Conservation (phyloP, 1,140 invertebrate genomes). For the Ruditapes philippinarum region DNA sequence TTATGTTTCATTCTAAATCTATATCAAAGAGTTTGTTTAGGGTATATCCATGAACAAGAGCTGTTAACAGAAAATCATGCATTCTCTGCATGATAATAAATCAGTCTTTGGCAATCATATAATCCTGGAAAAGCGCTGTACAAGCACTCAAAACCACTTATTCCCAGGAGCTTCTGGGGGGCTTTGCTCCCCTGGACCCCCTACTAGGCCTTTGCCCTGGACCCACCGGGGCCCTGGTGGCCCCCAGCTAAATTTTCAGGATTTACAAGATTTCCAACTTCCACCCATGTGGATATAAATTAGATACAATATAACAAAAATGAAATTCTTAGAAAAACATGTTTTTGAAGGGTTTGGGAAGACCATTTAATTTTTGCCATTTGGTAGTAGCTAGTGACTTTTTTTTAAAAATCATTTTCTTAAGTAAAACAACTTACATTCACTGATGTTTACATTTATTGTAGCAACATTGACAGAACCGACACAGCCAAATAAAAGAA, state of each 20-base stretch:
- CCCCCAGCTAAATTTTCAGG: conserved; percentile 28
- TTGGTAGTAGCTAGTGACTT: not conserved
- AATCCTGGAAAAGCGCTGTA: not conserved
- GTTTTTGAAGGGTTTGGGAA: too few species aligned
- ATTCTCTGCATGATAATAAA: not conserved
- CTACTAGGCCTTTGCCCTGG: conserved; percentile 44
- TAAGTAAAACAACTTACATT: too few species aligned
- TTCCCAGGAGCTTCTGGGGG: conserved; percentile 24
- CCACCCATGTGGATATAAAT: not conserved
- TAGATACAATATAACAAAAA: not conserved
- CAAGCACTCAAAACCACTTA: not conserved
- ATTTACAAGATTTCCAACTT: conserved; percentile 1
- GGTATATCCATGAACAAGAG: not conserved
- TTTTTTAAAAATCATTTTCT: too few species aligned
- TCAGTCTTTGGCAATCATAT: not conserved
- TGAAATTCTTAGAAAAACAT: too few species aligned
- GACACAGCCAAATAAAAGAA: too few species aligned
- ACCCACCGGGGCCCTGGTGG: conserved; percentile 16
- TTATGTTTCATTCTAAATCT: not conserved
- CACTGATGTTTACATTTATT: too few species aligned
- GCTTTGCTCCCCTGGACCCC: conserved; percentile 32
- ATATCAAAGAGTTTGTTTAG: not conserved
- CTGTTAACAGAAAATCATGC: not conserved
- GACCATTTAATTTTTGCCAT: too few species aligned
- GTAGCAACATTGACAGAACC: too few species aligned